phyloP scores from a whole-genome alignment of 2,888 invertebrate genomes.

The Phengaris alcon region DNA sequence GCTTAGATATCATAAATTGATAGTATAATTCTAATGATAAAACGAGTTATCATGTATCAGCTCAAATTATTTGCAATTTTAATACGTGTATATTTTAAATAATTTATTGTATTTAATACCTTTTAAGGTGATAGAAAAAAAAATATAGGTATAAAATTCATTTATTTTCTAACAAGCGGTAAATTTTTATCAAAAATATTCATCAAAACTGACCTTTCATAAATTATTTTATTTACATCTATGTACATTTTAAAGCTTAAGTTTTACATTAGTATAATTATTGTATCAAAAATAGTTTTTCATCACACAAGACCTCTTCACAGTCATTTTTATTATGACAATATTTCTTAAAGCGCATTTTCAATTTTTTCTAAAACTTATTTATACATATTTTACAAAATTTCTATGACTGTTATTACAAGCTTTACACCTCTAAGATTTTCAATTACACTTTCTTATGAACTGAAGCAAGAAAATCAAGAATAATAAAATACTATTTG shows the following conservation, averaged over 20 bases:
- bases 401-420: neutral
- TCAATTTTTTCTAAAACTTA: neutral
- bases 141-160: constrained; percentile 58
- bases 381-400: neutral
- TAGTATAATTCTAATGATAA: too few relatives aligned
- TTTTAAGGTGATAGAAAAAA: constrained; percentile 34
- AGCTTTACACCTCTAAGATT: neutral
- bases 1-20: too few relatives aligned
- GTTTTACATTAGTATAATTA: neutral
- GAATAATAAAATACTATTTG: neutral
- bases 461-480: neutral
- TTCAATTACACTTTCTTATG: neutral
- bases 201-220: constrained; percentile 43
- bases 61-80: too few relatives aligned
- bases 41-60: too few relatives aligned
- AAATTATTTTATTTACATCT: constrained; percentile 61
- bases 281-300: constrained; percentile 11
- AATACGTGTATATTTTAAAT: too few relatives aligned
- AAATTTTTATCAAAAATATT: constrained; percentile 63
- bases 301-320: neutral
- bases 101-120: too few relatives aligned
- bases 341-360: neutral
- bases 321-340: neutral
- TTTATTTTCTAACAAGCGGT: constrained; percentile 59
- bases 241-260: constrained; percentile 42